Base-by-base conservation (phyloP, 2,888 invertebrate species). In the Augiades crinisus region DNA sequence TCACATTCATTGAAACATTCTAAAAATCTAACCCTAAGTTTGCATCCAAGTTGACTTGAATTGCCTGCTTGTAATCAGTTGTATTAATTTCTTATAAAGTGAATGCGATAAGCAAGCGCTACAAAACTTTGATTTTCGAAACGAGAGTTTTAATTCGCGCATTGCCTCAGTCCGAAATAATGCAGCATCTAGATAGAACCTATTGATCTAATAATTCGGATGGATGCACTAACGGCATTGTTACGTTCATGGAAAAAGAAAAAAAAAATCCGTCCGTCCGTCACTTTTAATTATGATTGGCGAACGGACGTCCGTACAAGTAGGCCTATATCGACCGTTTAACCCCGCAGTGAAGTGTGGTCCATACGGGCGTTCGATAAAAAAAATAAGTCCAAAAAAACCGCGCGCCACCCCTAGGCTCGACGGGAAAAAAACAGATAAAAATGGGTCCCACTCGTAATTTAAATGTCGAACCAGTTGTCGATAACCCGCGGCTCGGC, bases 401-500 rank as follows among this genome's bases (percentile, higher is more conserved):
- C 62, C 58, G 54, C 67, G 70, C 74, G 73, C 84, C 82, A 82
- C 86, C 86, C 87, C 87, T 83, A 81, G 85, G 82, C 83, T 70
- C 74, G 72, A 67, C 69, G 73, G 68, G 78, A 83, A 87, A 85
- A 81, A 83, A 81, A 72, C 75, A 75, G 77, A 82, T 78, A 84
- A 84, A 84, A 82, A 78, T 76, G 72, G 74, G 73, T 74, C 79
- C 68, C 75, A 75, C 72, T 77, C 87, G 86, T 87, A 87, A 87
- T 88, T 87, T 88, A 87, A 84, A 76, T 83, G 83, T 78, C 75
- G 78, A 76, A 75, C 77, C 81, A 81, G 83, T 75, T 75, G 83
- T 77, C 77, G 75, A 74, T 80, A 82, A 80, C 80, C 75, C 60
- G 64, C 64, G 78, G 76, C 68, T 60, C 64, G 57, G 10, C 36